These are phyloP conservation scores for Drosophila truncata DNA, from an alignment of 1,140 invertebrate species.

Conservation along the genomic window DNA sequence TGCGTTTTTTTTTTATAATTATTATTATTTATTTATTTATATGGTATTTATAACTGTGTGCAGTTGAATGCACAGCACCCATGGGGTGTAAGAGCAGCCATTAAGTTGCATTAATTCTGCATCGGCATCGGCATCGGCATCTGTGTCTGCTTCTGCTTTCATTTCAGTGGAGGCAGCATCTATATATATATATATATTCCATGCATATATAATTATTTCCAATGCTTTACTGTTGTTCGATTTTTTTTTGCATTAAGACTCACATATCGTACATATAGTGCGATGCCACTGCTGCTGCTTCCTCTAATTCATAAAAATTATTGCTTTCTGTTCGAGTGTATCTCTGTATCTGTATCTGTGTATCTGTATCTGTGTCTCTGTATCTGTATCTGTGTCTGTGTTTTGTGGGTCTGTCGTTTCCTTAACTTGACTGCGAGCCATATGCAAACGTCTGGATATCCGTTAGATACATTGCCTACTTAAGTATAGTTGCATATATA, in stretches of 20 bases:
- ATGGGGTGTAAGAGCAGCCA: conserved; percentile 79
- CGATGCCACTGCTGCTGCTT: conserved; percentile 65
- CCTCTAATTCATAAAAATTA: conserved; percentile 69
- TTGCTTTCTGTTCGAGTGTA: conserved; percentile 72
- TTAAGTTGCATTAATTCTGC: conserved; percentile 55
- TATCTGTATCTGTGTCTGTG: conserved; percentile 24
- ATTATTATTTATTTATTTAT: conserved; percentile 43
- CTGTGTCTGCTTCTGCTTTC: conserved; percentile 15
- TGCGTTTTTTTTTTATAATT: conserved; percentile 15
- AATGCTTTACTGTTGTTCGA: conserved; percentile 48
- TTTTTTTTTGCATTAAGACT: conserved; percentile 27
- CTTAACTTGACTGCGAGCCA: conserved; percentile 76
- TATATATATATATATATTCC: conserved; percentile 11
- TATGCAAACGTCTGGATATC: conserved; percentile 76
- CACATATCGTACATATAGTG: conserved; percentile 58
- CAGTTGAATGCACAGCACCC: conserved; percentile 72
- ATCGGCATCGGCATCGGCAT: conserved; percentile 21
- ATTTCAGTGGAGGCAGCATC: conserved; percentile 36
- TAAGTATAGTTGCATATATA: conserved; percentile 78
- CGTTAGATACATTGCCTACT: conserved; percentile 77
- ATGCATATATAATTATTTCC: conserved; percentile 53
- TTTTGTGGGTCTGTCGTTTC: conserved; percentile 52
- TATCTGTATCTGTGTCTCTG: conserved; percentile 13
- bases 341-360: conserved; percentile 12
- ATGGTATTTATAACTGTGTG: conserved; percentile 56